These are phyloP conservation scores for Tenebrosternarchus preto DNA, from an alignment of 2,113 vertebrate genomes.

Conservation along the genomic window DNA sequence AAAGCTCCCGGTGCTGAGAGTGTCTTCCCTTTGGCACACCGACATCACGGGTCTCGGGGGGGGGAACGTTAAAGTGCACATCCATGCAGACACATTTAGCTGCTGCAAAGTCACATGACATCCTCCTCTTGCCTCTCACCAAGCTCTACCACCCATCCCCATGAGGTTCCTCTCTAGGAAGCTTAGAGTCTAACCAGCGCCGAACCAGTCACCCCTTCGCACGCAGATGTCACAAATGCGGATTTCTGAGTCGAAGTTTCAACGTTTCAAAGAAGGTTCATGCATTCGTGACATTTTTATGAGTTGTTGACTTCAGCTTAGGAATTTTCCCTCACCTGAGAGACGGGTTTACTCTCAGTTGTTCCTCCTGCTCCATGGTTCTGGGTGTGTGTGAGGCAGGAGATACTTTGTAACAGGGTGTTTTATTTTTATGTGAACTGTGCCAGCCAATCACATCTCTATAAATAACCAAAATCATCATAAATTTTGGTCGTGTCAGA, in stretches of 20 bases:
- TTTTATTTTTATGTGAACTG: conserved; percentile 9
- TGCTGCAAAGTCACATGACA: neutral
- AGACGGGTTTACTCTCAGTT: neutral
- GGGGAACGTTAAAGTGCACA: neutral
- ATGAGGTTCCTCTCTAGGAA: neutral
- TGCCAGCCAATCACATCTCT: conserved; percentile 23
- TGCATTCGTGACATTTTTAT: neutral
- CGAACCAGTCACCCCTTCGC: neutral
- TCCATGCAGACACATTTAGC: neutral
- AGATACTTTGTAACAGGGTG: neutral
- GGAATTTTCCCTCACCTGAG: neutral
- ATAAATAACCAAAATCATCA: conserved; percentile 39
- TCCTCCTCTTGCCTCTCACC: neutral
- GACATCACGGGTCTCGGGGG: neutral
- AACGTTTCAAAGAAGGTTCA: neutral
- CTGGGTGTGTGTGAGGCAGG: neutral
- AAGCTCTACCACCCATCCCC: neutral
- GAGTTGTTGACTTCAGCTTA: neutral
- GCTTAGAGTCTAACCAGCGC: neutral
- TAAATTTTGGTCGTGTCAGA: conserved; percentile 37
- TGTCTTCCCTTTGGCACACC: neutral
- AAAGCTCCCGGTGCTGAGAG: neutral
- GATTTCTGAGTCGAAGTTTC: neutral
- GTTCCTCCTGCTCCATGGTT: neutral
- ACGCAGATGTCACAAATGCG: neutral